A percentile compares a stretch with the other conserved stretches of the same genome.
Evolutionary conservation across 2,888 invertebrate species (phyloP).

Genomic region (Agriopis aurantiaria): DNA sequence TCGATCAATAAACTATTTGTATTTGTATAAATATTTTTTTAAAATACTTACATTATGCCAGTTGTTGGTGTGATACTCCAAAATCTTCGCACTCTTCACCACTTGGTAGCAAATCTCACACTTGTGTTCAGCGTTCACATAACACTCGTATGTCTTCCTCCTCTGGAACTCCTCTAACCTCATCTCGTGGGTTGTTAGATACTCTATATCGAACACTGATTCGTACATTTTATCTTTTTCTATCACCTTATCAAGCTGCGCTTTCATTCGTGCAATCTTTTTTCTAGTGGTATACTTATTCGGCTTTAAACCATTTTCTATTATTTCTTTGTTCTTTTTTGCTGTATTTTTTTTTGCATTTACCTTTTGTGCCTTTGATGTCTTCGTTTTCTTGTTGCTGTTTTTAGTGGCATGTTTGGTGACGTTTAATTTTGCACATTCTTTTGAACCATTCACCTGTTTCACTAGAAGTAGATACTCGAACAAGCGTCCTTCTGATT

Average conservation of each 20-base stretch:
- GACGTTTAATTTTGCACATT: not conserved
- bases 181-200: not conserved
- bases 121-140: not conserved
- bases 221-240: not conserved
- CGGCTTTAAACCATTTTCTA: not conserved
- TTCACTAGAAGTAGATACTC: too few relatives aligned
- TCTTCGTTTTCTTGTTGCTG: not conserved
- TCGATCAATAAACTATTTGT: too few relatives aligned
- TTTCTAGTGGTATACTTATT: not conserved
- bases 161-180: not conserved
- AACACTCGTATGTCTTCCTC: constrained; percentile 2
- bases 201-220: constrained; percentile 9
- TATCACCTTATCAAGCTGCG: not conserved
- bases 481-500: too few relatives aligned
- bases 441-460: not conserved
- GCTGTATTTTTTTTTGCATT: not conserved
- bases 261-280: not conserved
- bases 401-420: not conserved
- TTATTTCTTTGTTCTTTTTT: not conserved
- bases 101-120: constrained; percentile 6
- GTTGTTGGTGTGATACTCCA: not conserved
- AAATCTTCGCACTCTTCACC: not conserved
- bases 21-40: too few relatives aligned
- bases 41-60: not conserved
- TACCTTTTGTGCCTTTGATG: not conserved